These are phyloP conservation scores for Scaptomyza flava DNA, from an alignment of 2,888 invertebrate species.

Conservation along the genomic window DNA sequence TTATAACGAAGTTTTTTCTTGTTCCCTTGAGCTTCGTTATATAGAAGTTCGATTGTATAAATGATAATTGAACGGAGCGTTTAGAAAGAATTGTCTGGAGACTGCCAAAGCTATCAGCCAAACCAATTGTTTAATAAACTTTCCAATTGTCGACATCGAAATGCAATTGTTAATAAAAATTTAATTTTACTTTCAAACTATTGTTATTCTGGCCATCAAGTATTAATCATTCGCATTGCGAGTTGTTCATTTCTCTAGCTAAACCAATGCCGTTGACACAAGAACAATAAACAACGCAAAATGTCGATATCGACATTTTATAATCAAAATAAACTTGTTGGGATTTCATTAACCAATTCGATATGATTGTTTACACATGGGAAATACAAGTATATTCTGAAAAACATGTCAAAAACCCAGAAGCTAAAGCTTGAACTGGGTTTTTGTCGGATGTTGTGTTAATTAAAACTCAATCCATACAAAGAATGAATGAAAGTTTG, in stretches of 20 bases:
- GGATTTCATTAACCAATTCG: neutral
- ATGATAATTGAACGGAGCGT: too few species aligned
- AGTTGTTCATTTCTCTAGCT: too few species aligned
- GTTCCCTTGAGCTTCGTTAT: too few species aligned
- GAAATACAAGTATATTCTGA: neutral
- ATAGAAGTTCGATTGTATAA: too few species aligned
- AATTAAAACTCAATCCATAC: neutral
- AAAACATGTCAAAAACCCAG: neutral
- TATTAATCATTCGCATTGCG: neutral
- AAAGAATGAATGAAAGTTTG: slow-evolving; percentile 15
- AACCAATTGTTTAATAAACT: too few species aligned
- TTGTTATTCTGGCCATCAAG: neutral
- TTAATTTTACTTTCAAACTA: neutral
- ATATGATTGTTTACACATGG: neutral
- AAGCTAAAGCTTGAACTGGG: neutral
- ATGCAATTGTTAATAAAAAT: too few species aligned
- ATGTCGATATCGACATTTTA: neutral
- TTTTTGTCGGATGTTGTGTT: neutral
- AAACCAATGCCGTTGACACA: neutral
- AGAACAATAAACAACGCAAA: neutral
- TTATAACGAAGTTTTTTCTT: too few species aligned
- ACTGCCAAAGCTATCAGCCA: neutral
- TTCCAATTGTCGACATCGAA: too few species aligned
- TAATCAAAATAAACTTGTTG: too few species aligned
- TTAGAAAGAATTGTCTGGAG: too few species aligned